Base-by-base conservation (phyloP, 2,113 vertebrate species). In the Gulo gulo region DNA sequence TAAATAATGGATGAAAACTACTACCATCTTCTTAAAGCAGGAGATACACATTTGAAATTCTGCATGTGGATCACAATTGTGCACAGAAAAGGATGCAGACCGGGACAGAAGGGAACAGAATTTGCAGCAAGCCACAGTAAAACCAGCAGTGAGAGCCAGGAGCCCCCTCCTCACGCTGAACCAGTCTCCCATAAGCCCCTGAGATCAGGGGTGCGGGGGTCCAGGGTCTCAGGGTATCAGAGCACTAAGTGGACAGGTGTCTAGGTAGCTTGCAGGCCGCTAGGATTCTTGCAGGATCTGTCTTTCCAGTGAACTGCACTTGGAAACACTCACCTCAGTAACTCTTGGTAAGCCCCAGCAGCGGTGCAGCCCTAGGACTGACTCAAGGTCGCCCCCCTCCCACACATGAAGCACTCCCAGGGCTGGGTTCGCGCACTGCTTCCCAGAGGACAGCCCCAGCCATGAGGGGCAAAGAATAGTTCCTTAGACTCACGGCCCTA, bases 71-170 rank as follows among this genome's bases (percentile, higher is more conserved):
- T n/a, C 2, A 69, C 34, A 39, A 16, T 2, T 20, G 52, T 5
- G 50, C 20, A 50, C 15, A 47, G 31, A 34, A 34, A 47, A 55
- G 88, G n/a, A 55, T 2, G 0, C 0, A 24, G 65, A 55, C 3
- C 2, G 10, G 42, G 45, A 55, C 0, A 18, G 0, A 42, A 52
- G 2, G 79, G 14, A 20, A 15, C 0, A 1, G 8, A 26, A 34
- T 4, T 4, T 65, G 42, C 5, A 6, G 14, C 0, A 31, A 34
- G 36, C 50, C n/a, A 13, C 2, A 8, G 6, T 26, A 12, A 34
- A 26, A 2, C 1, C 6, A 21, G 36, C 5, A 8, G 55, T 4
- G 13, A 4, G 1, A 18, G 59, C 8, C 34, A 34, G 52, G 18
- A 15, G 39, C 23, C 34, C 31, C n/a, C 26, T 18, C 39, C 47